Percentiles rank a stretch among this genome's conserved stretches.
Conservation (phyloP, 2,113 vertebrate species). For the Mustela nigripes region DNA sequence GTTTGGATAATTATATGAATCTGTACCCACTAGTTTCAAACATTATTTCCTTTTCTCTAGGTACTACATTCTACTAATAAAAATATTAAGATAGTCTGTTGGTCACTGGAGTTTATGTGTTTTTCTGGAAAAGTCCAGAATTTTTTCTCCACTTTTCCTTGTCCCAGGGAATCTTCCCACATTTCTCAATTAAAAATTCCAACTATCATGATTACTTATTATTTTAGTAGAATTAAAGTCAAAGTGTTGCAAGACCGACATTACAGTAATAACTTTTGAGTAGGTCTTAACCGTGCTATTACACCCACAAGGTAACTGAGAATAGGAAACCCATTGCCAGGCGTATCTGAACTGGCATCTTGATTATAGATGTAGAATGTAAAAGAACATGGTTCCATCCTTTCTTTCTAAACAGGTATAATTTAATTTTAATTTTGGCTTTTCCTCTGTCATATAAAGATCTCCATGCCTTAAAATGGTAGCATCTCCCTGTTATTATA, state of each 20-base stretch:
- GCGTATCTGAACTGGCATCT: slow-evolving; percentile 37
- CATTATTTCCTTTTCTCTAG: neutral
- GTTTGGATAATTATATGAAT: neutral
- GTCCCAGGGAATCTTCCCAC: neutral
- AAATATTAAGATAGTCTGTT: neutral
- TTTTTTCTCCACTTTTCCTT: neutral
- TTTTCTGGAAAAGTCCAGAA: neutral
- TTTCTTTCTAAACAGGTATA: slow-evolving; percentile 72
- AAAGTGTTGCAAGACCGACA: slow-evolving; percentile 53
- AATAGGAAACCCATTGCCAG: slow-evolving; percentile 48
- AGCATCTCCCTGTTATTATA: slow-evolving; percentile 66
- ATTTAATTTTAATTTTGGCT: slow-evolving; percentile 78
- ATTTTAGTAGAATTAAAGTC: slow-evolving; percentile 42
- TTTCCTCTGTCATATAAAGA: slow-evolving; percentile 64
- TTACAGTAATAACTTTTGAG: slow-evolving; percentile 59
- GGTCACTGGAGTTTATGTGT: neutral
- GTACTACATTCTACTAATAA: neutral
- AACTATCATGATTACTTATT: slow-evolving; percentile 19
- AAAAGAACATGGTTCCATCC: slow-evolving; percentile 57
- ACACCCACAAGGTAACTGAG: slow-evolving; percentile 74
- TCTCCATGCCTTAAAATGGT: slow-evolving; percentile 32
- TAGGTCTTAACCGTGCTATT: slow-evolving; percentile 63
- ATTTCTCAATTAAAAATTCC: slow-evolving; percentile 19
- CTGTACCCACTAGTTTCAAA: neutral
- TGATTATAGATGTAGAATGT: slow-evolving; percentile 75